Conservation (phyloP, 2,888 invertebrate species). For the Drosophila prolongata region DNA sequence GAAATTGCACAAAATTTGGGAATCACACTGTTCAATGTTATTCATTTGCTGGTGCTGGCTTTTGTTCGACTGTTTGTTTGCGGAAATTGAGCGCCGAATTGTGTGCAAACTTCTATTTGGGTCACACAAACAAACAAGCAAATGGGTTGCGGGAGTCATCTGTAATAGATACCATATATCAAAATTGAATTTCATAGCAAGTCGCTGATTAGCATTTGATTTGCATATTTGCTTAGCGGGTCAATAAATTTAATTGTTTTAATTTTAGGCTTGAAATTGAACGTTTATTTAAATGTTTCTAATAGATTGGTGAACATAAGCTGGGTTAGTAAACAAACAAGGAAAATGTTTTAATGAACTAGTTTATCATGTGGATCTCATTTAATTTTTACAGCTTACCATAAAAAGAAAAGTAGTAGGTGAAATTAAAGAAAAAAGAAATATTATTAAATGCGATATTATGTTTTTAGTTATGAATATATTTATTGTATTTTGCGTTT, state of each 20-base stretch:
- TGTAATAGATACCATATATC: slow-evolving; percentile 36
- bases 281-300: background rate
- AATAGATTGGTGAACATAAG: background rate
- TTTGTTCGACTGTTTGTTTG: slow-evolving; percentile 58
- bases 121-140: slow-evolving; percentile 50
- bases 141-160: slow-evolving; percentile 16
- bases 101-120: slow-evolving; percentile 54
- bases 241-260: background rate
- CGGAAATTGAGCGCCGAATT: slow-evolving; percentile 58
- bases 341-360: background rate
- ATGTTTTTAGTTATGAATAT: too few relatives aligned
- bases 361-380: background rate
- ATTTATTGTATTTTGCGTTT: too few relatives aligned
- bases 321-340: background rate
- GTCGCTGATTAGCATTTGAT: slow-evolving; percentile 35
- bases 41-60: slow-evolving; percentile 15
- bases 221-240: slow-evolving; percentile 24
- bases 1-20: slow-evolving; percentile 49
- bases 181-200: slow-evolving; percentile 18
- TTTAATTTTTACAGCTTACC: too few relatives aligned
- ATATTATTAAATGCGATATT: too few relatives aligned
- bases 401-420: too few relatives aligned
- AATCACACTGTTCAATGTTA: slow-evolving; percentile 12
- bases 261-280: background rate
- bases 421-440: too few relatives aligned